A percentile compares a stretch with the other conserved stretches of the same genome.
Evolutionary conservation across 2,888 invertebrate genomes (phyloP).

Genomic region (Caenorhabditis plicata): DNA sequence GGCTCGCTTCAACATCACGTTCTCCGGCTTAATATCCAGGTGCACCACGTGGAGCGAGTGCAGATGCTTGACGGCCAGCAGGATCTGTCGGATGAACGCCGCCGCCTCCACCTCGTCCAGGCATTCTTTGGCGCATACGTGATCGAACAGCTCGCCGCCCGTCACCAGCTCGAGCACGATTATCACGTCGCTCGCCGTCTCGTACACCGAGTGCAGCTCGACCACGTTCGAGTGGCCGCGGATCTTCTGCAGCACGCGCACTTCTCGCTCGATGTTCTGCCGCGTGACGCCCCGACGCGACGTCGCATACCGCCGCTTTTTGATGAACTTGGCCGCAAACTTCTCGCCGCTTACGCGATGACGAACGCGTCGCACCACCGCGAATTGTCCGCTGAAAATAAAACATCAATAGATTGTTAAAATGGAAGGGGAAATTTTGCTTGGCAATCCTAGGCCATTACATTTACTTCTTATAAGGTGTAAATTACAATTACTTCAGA

Average conservation of each 20-base stretch:
- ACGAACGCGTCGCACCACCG: conserved; percentile 72
- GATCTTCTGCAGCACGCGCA: conserved; percentile 70
- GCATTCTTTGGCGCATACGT: conserved; percentile 69
- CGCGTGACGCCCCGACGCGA: conserved; percentile 71
- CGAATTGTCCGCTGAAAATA: conserved; percentile 73
- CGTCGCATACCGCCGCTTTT: conserved; percentile 69
- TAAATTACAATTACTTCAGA: background rate
- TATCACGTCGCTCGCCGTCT: conserved; percentile 72
- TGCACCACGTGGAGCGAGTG: conserved; percentile 74
- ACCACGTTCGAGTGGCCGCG: conserved; percentile 70
- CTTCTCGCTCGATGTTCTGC: conserved; percentile 72
- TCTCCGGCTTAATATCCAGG: conserved; percentile 75
- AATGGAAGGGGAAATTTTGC: background rate
- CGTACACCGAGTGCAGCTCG: conserved; percentile 73
- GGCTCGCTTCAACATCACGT: conserved; percentile 70
- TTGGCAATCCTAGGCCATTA: no score
- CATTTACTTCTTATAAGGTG: background rate
- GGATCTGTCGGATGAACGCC: conserved; percentile 73
- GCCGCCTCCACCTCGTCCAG: conserved; percentile 73
- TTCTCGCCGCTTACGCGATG: conserved; percentile 70
- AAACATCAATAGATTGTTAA: conserved; percentile 2
- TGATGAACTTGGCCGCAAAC: conserved; percentile 74
- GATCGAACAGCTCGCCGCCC: conserved; percentile 75
- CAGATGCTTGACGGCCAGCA: conserved; percentile 73
- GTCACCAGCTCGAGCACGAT: conserved; percentile 73